Evolutionary conservation across 2,888 invertebrate genomes (phyloP).

Genomic region (Criorhina ranunculi): DNA sequence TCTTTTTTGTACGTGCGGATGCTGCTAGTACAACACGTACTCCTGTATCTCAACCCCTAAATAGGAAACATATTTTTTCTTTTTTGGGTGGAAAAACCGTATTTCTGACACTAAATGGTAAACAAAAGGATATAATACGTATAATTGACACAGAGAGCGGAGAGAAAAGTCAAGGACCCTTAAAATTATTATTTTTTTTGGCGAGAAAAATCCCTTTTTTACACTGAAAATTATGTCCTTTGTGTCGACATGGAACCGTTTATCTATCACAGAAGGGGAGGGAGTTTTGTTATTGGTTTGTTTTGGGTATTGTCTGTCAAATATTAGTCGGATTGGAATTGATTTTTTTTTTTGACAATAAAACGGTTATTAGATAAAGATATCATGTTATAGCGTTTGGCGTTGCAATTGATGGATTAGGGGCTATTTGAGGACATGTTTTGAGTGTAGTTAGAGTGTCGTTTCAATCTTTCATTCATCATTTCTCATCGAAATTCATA

Average conservation of each 20-base stretch:
- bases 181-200: constrained; percentile 80
- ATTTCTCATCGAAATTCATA: neutral
- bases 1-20: constrained; percentile 49
- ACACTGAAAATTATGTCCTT: constrained; percentile 69
- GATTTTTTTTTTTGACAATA: constrained; percentile 64
- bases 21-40: constrained; percentile 50
- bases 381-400: constrained; percentile 55
- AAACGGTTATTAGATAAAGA: constrained; percentile 71
- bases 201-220: constrained; percentile 78
- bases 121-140: constrained; percentile 81
- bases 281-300: constrained; percentile 82
- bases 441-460: too few relatives aligned
- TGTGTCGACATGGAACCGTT: constrained; percentile 61
- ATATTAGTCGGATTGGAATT: constrained; percentile 81
- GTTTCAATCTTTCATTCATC: too few relatives aligned
- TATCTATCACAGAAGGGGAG: constrained; percentile 71
- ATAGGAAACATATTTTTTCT: constrained; percentile 39
- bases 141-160: constrained; percentile 79
- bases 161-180: constrained; percentile 83
- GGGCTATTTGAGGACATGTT: neutral
- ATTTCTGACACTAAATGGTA: constrained; percentile 83
- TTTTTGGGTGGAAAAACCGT: constrained; percentile 81
- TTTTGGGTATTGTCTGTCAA: constrained; percentile 83
- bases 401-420: neutral
- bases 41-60: constrained; percentile 65